Evolutionary conservation across 2,888 invertebrate genomes (phyloP), one percentile per base, ranked within the genome.

Genomic region (Lasioglossum lativentre): DNA sequence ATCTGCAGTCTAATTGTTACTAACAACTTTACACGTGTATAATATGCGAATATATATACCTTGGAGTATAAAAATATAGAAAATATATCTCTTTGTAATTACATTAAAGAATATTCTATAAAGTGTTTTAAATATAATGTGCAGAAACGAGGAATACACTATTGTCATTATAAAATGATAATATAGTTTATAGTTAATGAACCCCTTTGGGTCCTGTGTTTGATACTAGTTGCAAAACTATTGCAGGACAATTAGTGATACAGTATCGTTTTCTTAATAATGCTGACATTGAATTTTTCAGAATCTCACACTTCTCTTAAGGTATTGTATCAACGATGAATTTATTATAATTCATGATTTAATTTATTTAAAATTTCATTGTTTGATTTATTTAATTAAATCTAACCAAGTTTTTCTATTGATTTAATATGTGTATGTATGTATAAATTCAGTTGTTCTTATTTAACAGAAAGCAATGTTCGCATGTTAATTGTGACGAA

Each of bases 11-110:
- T 34, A 27, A 40, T 66, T 30, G 19, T 66, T 66, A 30, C 19
- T 66, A 23, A 34, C 34, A 66, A 66, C 34, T 66, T 66, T 66
- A 34, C 34, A 66, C 30, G 23, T 66, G 66, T 66, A 66, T 34
- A 34, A 66, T 66, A 66, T 30, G 30, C 27, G 63, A 63, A 19
- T 34, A 66, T 66, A 66, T 66, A 66, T 66, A 66, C 66, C 23
- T 66, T 66, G 16, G 34, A 66, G 66, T 16, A 66, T 66, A 19
- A 66, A 34, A 14, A 23, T 30, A 66, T 66, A 66, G 34, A 34
- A 34, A 66, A 66, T 66, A 66, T 66, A 23, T 34, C 66, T 66
- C 30, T 66, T 66, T 34, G 34, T 66, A 66, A 66, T 23, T 34
- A 34, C 23, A 8, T 16, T 30, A 30, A 6, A 30, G 63, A 63